Evolutionary conservation across 2,113 vertebrate species (phyloP).

Genomic region (Martes martes): DNA sequence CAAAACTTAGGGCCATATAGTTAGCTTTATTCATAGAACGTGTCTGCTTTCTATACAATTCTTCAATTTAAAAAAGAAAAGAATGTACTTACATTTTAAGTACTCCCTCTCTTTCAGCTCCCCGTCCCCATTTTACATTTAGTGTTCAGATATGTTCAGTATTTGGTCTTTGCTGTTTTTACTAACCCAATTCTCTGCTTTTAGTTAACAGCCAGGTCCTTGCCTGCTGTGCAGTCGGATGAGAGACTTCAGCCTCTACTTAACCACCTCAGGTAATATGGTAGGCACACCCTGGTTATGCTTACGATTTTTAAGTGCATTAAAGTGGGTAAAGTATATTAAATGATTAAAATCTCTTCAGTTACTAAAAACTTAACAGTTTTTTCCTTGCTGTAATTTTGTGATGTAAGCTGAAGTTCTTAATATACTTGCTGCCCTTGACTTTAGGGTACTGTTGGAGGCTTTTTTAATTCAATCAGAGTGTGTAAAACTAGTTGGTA

Average conservation of each 20-base stretch:
- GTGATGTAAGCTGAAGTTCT: neutral
- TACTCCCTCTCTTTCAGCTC: neutral
- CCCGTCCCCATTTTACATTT: neutral
- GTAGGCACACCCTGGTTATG: neutral
- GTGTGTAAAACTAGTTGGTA: neutral
- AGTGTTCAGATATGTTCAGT: neutral
- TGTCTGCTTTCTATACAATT: neutral
- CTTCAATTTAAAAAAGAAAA: neutral
- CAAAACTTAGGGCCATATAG: neutral
- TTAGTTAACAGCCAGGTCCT: conserved; percentile 92
- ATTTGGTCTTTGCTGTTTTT: neutral
- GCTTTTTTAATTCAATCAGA: neutral
- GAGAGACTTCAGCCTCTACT: conserved; percentile 98
- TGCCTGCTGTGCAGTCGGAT: conserved; percentile 94
- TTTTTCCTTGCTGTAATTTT: neutral
- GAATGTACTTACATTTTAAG: neutral
- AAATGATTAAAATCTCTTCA: neutral
- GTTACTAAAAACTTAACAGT: neutral
- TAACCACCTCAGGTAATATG: conserved; percentile 94
- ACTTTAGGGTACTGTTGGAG: neutral
- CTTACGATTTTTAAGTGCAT: neutral
- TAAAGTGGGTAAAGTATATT: neutral
- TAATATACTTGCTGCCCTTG: neutral
- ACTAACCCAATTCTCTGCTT: conserved; percentile 64
- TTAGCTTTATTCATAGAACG: neutral